Percentiles rank a stretch among this genome's conserved stretches.
These are phyloP conservation scores for Cactoblastis cactorum DNA, from an alignment of 2,888 invertebrate genomes.

Conservation along the genomic window DNA sequence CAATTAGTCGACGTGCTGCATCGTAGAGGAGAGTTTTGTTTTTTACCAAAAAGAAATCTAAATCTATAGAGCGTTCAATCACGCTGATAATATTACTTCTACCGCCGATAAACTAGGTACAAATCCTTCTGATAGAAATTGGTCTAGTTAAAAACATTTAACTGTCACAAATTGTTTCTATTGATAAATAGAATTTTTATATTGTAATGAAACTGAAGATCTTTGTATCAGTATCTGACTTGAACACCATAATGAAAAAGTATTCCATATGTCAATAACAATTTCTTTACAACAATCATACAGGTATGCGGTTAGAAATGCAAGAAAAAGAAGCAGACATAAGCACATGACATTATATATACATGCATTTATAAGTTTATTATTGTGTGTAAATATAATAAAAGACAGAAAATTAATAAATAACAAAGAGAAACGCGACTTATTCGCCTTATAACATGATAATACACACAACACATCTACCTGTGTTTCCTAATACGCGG, in stretches of 20 bases:
- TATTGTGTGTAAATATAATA: too few species aligned
- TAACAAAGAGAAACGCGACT: slow-evolving; percentile 13
- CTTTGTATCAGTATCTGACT: too few species aligned
- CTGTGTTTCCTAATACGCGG: slow-evolving; percentile 3
- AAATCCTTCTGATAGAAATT: slow-evolving; percentile 33
- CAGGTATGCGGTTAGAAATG: too few species aligned
- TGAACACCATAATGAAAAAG: too few species aligned
- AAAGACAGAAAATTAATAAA: not conserved
- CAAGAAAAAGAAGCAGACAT: too few species aligned
- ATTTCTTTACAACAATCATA: too few species aligned
- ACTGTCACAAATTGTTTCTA: not conserved
- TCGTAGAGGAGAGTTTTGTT: not conserved
- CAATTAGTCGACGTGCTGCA: not conserved
- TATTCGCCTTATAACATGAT: slow-evolving; percentile 15
- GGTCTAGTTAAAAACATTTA: slow-evolving; percentile 24
- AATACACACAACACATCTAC: not conserved
- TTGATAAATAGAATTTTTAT: not conserved
- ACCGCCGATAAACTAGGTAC: slow-evolving; percentile 34
- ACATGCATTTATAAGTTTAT: too few species aligned
- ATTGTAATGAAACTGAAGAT: too few species aligned
- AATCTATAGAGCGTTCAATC: slow-evolving; percentile 61
- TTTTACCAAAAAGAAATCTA: slow-evolving; percentile 45
- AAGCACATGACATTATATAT: too few species aligned
- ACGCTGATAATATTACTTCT: slow-evolving; percentile 44
- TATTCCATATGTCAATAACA: too few species aligned